Conservation (phyloP, 2,113 vertebrate genomes). For the Dissostichus mawsoni region DNA sequence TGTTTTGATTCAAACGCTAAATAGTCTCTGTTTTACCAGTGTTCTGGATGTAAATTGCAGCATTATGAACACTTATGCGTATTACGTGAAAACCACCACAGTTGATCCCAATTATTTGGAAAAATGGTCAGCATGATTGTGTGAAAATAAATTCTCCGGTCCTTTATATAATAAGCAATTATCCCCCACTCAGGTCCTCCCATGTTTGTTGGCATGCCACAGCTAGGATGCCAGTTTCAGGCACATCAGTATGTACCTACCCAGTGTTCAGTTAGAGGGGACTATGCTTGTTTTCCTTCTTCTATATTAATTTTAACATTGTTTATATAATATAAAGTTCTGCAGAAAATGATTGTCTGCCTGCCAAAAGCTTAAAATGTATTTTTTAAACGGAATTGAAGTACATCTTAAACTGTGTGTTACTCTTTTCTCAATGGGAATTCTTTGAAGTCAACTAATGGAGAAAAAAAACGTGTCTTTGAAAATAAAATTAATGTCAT, state of each 20-base stretch:
- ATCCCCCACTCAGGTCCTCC: slow-evolving; percentile 9
- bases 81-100: slow-evolving; percentile 12
- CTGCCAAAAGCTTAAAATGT: slow-evolving; percentile 11
- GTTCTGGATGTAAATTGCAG: slow-evolving; percentile 16
- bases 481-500: too few species aligned
- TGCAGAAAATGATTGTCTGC: slow-evolving; percentile 24
- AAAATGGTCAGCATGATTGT: slow-evolving; percentile 39
- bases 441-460: background rate
- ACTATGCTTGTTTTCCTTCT: slow-evolving; percentile 13
- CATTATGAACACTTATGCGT: slow-evolving; percentile 23
- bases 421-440: background rate
- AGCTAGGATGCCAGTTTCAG: slow-evolving; percentile 23
- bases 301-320: slow-evolving; percentile 23
- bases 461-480: too few species aligned
- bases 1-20: slow-evolving; percentile 34
- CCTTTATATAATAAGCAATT: slow-evolving; percentile 48
- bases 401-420: background rate
- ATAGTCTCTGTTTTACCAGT: slow-evolving; percentile 1
- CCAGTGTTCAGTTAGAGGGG: background rate
- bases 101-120: slow-evolving; percentile 31
- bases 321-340: slow-evolving; percentile 25
- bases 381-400: slow-evolving; percentile 6
- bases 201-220: background rate
- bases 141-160: slow-evolving; percentile 28
- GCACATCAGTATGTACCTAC: background rate